phyloP scores from a whole-genome alignment of 2,113 vertebrate species.

The Dolichotis patagonum region DNA sequence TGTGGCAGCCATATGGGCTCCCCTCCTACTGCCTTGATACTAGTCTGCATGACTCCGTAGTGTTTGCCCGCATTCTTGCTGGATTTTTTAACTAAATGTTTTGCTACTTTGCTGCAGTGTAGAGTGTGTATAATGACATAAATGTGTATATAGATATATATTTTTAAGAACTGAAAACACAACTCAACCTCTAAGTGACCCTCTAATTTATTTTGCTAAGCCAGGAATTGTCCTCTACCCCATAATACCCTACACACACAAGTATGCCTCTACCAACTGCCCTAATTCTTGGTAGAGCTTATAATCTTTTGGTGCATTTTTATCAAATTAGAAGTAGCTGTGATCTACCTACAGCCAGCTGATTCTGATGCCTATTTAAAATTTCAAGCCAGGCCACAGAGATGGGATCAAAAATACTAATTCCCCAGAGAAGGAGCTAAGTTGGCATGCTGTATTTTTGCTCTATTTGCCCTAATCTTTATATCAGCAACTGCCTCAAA shows the following conservation, averaged over 20 bases:
- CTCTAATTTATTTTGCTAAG: slow-evolving; percentile 77
- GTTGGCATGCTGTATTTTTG: slow-evolving; percentile 65
- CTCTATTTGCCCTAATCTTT: slow-evolving; percentile 68
- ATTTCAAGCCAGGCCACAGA: slow-evolving; percentile 73
- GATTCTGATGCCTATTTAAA: slow-evolving; percentile 60
- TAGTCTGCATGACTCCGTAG: slow-evolving; percentile 70
- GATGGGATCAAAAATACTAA: slow-evolving; percentile 71
- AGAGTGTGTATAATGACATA: slow-evolving; percentile 76
- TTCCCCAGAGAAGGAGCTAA: slow-evolving; percentile 61
- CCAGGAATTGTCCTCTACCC: slow-evolving; percentile 53
- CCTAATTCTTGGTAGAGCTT: slow-evolving; percentile 75
- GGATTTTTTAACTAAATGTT: slow-evolving; percentile 73
- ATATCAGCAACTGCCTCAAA: slow-evolving; percentile 68
- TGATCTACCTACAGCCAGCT: slow-evolving; percentile 46
- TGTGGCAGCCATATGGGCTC: slow-evolving; percentile 62
- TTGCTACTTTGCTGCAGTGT: slow-evolving; percentile 76
- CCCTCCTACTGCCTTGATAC: slow-evolving; percentile 65
- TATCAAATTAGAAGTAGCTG: slow-evolving; percentile 59
- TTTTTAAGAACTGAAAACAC: slow-evolving; percentile 78
- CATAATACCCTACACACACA: slow-evolving; percentile 41
- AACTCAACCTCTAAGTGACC: slow-evolving; percentile 78
- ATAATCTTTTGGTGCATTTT: slow-evolving; percentile 80
- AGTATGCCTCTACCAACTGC: slow-evolving; percentile 59
- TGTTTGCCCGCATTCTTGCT: slow-evolving; percentile 69
- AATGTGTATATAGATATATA: slow-evolving; percentile 56